phyloP scores from a whole-genome alignment of 2,113 vertebrate genomes.

The Amphilophus citrinellus region DNA sequence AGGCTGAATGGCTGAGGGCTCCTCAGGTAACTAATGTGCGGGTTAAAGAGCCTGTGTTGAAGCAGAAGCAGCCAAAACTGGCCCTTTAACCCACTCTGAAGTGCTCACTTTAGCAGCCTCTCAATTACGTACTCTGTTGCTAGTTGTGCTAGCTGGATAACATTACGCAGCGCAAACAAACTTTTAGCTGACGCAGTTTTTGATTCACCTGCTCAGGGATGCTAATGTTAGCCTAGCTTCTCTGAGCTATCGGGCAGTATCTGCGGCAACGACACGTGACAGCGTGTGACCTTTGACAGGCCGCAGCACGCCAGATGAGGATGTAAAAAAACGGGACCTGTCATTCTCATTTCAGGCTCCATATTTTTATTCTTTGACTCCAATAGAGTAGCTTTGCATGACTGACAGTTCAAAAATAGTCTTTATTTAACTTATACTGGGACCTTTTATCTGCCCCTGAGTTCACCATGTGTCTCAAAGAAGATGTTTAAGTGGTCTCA shows the following conservation, averaged over 20 bases:
- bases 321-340: background rate
- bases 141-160: conserved; percentile 5
- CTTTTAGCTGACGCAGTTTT: background rate
- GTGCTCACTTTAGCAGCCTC: background rate
- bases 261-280: background rate
- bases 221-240: background rate
- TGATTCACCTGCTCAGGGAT: background rate
- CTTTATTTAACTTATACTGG: too few species aligned
- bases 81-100: background rate
- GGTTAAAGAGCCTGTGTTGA: background rate
- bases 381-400: too few species aligned
- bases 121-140: background rate
- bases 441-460: too few species aligned
- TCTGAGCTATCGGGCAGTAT: background rate
- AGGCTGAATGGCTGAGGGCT: conserved; percentile 74
- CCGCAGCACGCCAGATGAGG: too few species aligned
- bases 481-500: too few species aligned
- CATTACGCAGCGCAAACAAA: background rate
- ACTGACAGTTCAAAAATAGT: too few species aligned
- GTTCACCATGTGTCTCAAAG: too few species aligned
- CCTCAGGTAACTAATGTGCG: conserved; percentile 57
- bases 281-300: conserved; percentile 18
- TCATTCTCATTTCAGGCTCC: background rate
- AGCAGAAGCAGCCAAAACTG: background rate
- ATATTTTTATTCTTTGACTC: background rate